Percentiles rank a stretch among this genome's conserved stretches.
These are phyloP conservation scores for Epizoanthus rinbou DNA, from an alignment of 92 coral and sea anemone genomes.

Conservation along the genomic window DNA sequence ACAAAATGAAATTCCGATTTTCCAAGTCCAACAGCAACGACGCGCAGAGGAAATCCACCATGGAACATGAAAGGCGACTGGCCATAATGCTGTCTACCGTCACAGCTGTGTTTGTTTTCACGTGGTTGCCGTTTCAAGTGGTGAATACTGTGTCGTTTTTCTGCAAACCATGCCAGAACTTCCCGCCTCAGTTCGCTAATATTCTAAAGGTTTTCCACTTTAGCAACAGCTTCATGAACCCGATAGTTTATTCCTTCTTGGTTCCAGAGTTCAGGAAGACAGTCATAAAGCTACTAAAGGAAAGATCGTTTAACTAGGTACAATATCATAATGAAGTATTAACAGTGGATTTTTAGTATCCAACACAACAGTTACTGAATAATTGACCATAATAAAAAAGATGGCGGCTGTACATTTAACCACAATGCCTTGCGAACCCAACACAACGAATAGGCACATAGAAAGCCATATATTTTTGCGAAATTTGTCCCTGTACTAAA, in stretches of 20 bases:
- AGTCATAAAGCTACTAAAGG: slow-evolving; percentile 43
- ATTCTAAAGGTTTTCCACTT: slow-evolving; percentile 75
- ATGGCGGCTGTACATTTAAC: no score
- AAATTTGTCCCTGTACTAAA: no score
- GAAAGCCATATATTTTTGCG: no score
- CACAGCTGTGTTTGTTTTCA: slow-evolving; percentile 69
- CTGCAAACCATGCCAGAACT: slow-evolving; percentile 62
- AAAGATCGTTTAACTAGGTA: background rate
- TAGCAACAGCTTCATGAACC: slow-evolving; percentile 78
- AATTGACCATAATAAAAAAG: no score
- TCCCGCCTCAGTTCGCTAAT: slow-evolving; percentile 67
- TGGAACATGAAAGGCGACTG: slow-evolving; percentile 79
- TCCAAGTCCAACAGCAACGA: slow-evolving; percentile 52
- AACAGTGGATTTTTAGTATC: no score
- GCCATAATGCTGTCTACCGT: slow-evolving; percentile 75
- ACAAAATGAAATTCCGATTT: slow-evolving; percentile 81
- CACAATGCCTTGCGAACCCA: no score
- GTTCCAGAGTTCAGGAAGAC: slow-evolving; percentile 85
- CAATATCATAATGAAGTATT: no score
- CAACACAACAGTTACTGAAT: no score
- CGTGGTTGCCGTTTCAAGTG: slow-evolving; percentile 84
- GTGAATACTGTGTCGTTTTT: slow-evolving; percentile 73
- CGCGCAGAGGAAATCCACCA: slow-evolving; percentile 59
- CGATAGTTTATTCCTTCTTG: slow-evolving; percentile 78
- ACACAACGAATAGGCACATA: no score